Percentiles rank a stretch among this genome's conserved stretches.
Evolutionary conservation across 2,113 vertebrate genomes (phyloP).

Genomic region (Bubalus kerabau): DNA sequence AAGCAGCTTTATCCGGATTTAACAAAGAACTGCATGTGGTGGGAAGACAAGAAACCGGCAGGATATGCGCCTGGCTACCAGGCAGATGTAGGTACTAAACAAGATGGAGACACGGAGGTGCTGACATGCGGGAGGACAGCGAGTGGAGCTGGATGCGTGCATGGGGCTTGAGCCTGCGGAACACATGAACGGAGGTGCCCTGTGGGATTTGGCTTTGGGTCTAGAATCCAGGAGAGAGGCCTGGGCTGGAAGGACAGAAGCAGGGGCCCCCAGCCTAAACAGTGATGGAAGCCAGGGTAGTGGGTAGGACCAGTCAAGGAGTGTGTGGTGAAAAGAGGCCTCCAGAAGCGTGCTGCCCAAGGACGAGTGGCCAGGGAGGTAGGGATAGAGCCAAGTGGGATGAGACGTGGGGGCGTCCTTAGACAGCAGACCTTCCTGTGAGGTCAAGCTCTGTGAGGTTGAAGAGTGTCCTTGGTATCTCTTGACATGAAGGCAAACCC

Average conservation of each 20-base stretch:
- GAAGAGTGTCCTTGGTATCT: not conserved
- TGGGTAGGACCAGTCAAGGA: not conserved
- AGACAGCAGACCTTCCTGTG: not conserved
- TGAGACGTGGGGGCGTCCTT: fast-evolving
- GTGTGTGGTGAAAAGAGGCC: not conserved
- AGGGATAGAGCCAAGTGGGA: not conserved
- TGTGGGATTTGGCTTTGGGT: not conserved
- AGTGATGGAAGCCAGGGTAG: not conserved
- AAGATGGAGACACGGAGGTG: not conserved
- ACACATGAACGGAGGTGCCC: not conserved
- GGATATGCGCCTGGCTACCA: not conserved
- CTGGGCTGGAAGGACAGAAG: not conserved
- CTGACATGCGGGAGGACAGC: not conserved
- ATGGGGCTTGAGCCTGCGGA: not conserved
- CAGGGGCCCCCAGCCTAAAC: not conserved
- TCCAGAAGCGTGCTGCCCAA: fast-evolving
- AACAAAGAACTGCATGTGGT: not conserved
- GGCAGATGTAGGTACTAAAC: not conserved
- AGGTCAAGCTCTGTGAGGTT: not conserved
- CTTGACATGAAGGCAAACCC: not conserved
- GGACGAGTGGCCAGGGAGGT: not conserved
- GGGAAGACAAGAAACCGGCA: not conserved
- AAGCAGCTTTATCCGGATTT: not conserved
- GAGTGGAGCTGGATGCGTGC: not conserved
- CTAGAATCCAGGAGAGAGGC: not conserved